phyloP scores from a whole-genome alignment of 2,113 vertebrate species.

The Scolopax mira region DNA sequence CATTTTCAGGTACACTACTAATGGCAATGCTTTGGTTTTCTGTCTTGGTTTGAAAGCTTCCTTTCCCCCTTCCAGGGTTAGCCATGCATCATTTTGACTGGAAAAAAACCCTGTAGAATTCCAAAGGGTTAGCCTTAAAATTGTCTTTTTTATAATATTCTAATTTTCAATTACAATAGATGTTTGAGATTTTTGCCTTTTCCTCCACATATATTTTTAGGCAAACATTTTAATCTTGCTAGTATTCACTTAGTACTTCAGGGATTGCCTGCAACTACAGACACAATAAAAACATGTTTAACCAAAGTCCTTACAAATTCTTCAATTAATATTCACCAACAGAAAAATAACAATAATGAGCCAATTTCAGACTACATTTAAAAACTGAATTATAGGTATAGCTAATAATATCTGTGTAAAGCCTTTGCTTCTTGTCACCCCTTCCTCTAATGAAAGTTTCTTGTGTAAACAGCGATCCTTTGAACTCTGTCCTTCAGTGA shows the following conservation, averaged over 20 bases:
- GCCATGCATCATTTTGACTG: background rate
- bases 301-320: background rate
- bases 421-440: background rate
- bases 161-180: background rate
- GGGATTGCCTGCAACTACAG: background rate
- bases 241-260: background rate
- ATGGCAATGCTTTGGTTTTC: background rate
- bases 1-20: background rate
- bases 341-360: background rate
- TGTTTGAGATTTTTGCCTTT: background rate
- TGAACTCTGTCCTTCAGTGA: background rate
- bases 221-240: background rate
- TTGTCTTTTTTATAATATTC: background rate
- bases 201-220: background rate
- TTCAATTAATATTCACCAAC: background rate
- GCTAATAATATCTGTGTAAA: background rate
- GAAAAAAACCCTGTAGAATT: background rate
- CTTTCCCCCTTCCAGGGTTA: background rate
- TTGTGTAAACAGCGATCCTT: background rate
- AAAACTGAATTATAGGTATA: background rate
- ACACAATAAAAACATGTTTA: fast-evolving
- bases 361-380: background rate
- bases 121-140: background rate
- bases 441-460: background rate
- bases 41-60: background rate